Percentiles rank a stretch among this genome's conserved stretches.
phyloP scores from a whole-genome alignment of 35 echinoderm and acorn worm species.

The Heliocidaris erythrogramma region DNA sequence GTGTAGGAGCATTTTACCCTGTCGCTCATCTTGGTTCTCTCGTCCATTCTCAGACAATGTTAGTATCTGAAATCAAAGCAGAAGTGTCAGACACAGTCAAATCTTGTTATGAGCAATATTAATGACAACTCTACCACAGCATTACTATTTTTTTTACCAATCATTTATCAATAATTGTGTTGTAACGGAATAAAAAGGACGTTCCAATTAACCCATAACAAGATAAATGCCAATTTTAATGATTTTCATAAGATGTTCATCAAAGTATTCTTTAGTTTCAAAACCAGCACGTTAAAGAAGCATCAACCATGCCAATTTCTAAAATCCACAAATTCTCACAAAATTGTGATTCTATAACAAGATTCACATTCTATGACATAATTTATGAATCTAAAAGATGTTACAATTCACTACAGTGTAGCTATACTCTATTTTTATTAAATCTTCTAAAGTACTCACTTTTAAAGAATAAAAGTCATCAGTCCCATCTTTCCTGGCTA shows the following conservation, averaged over 20 bases:
- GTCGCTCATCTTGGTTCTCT: slow-evolving; percentile 92
- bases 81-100: neutral
- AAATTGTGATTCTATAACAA: no score
- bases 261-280: no score
- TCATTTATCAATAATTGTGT: neutral
- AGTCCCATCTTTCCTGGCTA: slow-evolving; percentile 86
- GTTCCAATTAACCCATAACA: no score
- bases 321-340: no score
- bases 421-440: no score
- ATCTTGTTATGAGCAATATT: neutral
- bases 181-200: neutral
- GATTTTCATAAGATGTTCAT: no score
- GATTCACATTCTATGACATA: no score
- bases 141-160: neutral
- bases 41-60: slow-evolving; percentile 81
- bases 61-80: slow-evolving; percentile 68
- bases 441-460: slow-evolving; percentile 50
- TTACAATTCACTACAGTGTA: no score
- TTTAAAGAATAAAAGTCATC: slow-evolving; percentile 94
- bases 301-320: no score
- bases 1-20: slow-evolving; percentile 94
- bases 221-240: no score
- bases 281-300: no score
- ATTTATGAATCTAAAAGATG: no score
- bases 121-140: neutral